Evolutionary conservation across 1,140 invertebrate genomes (phyloP), one percentile per base, ranked within the genome.

Genomic region (Drosophila serrata): DNA sequence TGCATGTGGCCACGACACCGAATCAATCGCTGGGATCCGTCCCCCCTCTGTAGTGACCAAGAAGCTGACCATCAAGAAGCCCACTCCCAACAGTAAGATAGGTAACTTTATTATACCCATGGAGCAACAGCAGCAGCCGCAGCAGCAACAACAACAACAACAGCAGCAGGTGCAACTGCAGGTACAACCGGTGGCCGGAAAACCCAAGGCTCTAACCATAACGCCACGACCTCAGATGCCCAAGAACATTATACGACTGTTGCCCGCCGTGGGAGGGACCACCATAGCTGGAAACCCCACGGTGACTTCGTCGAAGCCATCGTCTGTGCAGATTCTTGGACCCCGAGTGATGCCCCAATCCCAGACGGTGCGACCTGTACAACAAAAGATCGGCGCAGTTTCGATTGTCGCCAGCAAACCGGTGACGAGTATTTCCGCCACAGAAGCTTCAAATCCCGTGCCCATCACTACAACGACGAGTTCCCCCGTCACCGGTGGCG

Each of bases 1-100:
- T 92, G 4, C 92, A 92, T 79, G 85, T 92, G n/a, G 84, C 92
- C 33, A 76, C 91, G 6, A 91, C 81, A 35, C 79, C 86, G n/a
- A 81, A 29, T 12, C 65, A 45, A 56, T 6, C 51, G 43, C 70
- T 39, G 39, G 70, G 45, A 5, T 51, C 77, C 4, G 8, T 58
- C 6, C 1, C 57, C n/a, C 63, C 19, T 53, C 42, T 4, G 62
- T 19, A 24, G 51, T 70, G 13, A 58, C 55, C 45, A 92, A 79
- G 37, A 92, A 79, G 67, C 69, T 92, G 15, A 91, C 79, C 39
- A 68, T 87, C 13, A 84, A 90, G 39, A 85, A 86, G 61, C 19
- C 82, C 3, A 17, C 39, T 53, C 39, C 63, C 5, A 22, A 60
- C 24, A 62, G 11, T 24, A 59, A 58, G 13, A 46, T 55, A 3